Base-by-base conservation (phyloP, 1,140 invertebrate genomes). In the Drosophila cardini region DNA sequence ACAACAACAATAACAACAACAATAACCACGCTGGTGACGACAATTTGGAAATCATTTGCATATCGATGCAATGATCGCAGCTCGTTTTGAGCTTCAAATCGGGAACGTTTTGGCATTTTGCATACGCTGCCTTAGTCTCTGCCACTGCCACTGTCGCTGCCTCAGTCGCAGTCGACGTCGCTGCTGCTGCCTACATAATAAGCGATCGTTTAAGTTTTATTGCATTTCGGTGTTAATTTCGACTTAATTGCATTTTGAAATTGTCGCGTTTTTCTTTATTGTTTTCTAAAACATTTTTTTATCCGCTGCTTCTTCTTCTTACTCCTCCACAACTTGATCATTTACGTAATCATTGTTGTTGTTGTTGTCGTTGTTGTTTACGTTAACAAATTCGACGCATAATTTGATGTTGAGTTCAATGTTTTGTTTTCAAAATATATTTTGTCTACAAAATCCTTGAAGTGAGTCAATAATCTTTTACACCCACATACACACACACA, bases 1-100 rank as follows among this genome's bases (percentile, higher is more conserved):
- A 18, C 55, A 70, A 11, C 42, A 50, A 15, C 38, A 15, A 57
- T 15, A 57, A 32, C 64, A 71, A 62, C 50, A 74, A 71, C 48
- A 79, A 64, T 55, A 52, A 64, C 70, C 38, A 26, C 5, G 40
- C 60, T 36, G 63, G 46, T 42, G 43, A 62, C 76, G 61, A 84
- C 78, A 81, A 86, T 86, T 86, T 82, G 83, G 82, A 64, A 87
- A 86, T 85, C 52, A 86, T 86, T 86, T 87, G 83, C 83, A 83
- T 89, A 87, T 87, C 80, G 55, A 38, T 74, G 80, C 61, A 67
- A 21, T 45, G 70, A 89, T 87, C 84, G 40, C 69, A 52, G 15
- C n/a, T 56, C 13, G 46, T 32, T 21, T 72, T 11, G 2, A 16
- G 4, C 10, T 13, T 4, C 21, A 36, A 30, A 74, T 26, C 21